These are phyloP conservation scores for Tipula confusa DNA, from an alignment of 2,888 invertebrate species.

Conservation along the genomic window DNA sequence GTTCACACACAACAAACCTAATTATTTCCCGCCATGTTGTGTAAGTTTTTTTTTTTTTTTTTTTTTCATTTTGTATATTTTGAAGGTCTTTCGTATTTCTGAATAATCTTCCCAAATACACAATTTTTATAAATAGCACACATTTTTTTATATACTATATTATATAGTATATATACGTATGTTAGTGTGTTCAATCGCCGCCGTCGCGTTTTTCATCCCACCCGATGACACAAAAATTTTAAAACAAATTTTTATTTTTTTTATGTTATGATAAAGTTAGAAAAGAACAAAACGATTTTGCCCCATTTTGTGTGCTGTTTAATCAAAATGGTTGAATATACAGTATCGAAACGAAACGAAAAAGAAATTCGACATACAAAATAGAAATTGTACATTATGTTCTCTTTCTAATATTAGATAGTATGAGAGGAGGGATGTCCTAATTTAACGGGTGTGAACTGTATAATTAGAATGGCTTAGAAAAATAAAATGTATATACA, in stretches of 20 bases:
- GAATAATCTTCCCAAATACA: slow-evolving; percentile 4
- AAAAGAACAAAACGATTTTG: background rate
- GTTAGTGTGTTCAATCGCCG: background rate
- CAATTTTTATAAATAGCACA: background rate
- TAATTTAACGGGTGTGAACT: slow-evolving; percentile 25
- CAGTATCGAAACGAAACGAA: no score
- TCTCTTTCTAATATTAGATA: slow-evolving; percentile 8
- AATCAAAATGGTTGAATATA: background rate
- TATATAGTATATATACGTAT: no score
- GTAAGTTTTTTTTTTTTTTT: background rate
- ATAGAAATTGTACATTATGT: background rate
- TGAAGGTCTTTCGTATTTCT: background rate
- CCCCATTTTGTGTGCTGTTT: background rate
- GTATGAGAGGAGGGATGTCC: background rate
- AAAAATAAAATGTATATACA: no score
- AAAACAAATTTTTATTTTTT: no score
- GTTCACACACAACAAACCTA: background rate
- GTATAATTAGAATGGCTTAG: slow-evolving; percentile 20
- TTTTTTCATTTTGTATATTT: no score
- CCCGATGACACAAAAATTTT: background rate
- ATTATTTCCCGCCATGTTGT: slow-evolving; percentile 21
- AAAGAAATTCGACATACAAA: background rate
- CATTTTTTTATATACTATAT: no score
- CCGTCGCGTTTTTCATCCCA: background rate
- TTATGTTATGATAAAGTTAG: background rate